Evolutionary conservation across 2,888 invertebrate species (phyloP).

Genomic region (Cheilosia variabilis): DNA sequence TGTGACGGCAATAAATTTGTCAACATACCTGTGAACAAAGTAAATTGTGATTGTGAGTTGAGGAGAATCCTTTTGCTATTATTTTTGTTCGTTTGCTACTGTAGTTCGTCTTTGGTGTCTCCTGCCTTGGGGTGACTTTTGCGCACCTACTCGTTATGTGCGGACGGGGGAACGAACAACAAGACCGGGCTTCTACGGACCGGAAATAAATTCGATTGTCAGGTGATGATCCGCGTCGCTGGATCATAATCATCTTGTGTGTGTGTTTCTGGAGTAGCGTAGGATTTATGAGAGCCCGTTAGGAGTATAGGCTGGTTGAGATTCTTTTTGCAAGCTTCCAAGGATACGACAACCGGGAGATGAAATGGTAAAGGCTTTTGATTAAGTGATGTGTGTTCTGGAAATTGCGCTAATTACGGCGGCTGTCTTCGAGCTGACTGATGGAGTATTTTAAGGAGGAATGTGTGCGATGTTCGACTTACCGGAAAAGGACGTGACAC

Average conservation of each 20-base stretch:
- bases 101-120: conserved; percentile 2
- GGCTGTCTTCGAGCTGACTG: conserved; percentile 40
- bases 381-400: conserved; percentile 52
- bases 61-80: conserved; percentile 61
- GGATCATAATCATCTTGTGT: conserved; percentile 69
- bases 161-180: neutral
- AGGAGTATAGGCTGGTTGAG: conserved; percentile 47
- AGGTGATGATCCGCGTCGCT: conserved; percentile 71
- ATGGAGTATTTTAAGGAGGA: conserved; percentile 4
- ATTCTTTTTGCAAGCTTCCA: conserved; percentile 40
- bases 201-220: conserved; percentile 74
- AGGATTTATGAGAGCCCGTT: conserved; percentile 63
- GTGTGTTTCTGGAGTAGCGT: conserved; percentile 33
- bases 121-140: conserved; percentile 58
- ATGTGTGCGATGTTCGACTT: neutral
- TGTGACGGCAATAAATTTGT: conserved; percentile 73
- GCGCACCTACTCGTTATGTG: conserved; percentile 40
- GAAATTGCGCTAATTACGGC: conserved; percentile 58
- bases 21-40: conserved; percentile 71
- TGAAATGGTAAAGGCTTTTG: conserved; percentile 60
- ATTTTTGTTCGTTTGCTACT: neutral
- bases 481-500: neutral
- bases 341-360: neutral
- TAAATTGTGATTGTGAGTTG: conserved; percentile 49
- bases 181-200: conserved; percentile 33